A percentile compares a stretch with the other conserved stretches of the same genome.
Evolutionary conservation across 1,140 invertebrate species (phyloP).

Genomic region (Contarinia nasturtii): DNA sequence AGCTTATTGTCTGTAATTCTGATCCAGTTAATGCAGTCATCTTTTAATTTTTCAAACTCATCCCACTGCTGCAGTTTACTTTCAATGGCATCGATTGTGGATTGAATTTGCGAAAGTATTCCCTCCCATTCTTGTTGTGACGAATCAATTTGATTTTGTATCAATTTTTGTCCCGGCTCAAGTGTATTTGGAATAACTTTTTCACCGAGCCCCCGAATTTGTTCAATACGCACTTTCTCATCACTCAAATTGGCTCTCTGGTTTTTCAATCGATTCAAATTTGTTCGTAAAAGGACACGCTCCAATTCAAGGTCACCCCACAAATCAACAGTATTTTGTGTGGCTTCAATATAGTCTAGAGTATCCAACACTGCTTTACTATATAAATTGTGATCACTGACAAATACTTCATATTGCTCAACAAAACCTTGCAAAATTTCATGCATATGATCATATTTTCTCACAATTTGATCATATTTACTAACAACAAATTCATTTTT

Average conservation of each 20-base stretch:
- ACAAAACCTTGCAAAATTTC: conserved; percentile 50
- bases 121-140: conserved; percentile 81
- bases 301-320: conserved; percentile 79
- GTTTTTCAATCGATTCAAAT: conserved; percentile 79
- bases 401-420: conserved; percentile 72
- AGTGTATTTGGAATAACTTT: conserved; percentile 80
- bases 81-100: conserved; percentile 57
- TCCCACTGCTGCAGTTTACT: conserved; percentile 74
- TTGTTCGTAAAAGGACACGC: conserved; percentile 71
- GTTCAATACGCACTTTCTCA: conserved; percentile 64
- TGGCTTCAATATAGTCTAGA: conserved; percentile 80
- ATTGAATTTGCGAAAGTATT: conserved; percentile 51
- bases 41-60: conserved; percentile 75
- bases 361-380: conserved; percentile 74
- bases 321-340: conserved; percentile 62
- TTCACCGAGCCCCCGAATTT: conserved; percentile 61
- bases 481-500: conserved; percentile 40
- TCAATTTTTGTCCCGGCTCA: conserved; percentile 65
- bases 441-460: conserved; percentile 41
- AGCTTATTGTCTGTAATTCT: conserved; percentile 72
- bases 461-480: conserved; percentile 33
- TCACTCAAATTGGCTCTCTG: conserved; percentile 59
- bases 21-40: conserved; percentile 73
- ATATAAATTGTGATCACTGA: conserved; percentile 82
- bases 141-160: conserved; percentile 65